Conservation (phyloP, 2,888 invertebrate genomes). For the Eulithis testata region DNA sequence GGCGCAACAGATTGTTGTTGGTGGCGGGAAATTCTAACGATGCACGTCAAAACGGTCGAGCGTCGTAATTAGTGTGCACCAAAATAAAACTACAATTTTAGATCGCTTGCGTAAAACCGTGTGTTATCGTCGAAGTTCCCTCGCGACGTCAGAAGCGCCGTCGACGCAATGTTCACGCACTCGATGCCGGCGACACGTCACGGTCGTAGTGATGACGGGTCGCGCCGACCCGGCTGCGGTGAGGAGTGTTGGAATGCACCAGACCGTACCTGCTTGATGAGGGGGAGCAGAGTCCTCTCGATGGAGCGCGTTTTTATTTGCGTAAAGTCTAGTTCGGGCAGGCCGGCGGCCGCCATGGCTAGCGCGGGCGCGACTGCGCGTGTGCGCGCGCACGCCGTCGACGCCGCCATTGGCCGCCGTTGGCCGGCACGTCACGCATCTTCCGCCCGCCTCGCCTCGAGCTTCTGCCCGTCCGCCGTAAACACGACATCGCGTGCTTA, state of each 20-base stretch:
- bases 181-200: slow-evolving; percentile 51
- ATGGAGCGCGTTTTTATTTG: slow-evolving; percentile 97
- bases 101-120: slow-evolving; percentile 67
- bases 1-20: slow-evolving; percentile 78
- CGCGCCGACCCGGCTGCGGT: slow-evolving; percentile 33
- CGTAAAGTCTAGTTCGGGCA: slow-evolving; percentile 85
- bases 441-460: slow-evolving; percentile 41
- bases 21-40: slow-evolving; percentile 75
- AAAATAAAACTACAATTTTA: slow-evolving; percentile 73
- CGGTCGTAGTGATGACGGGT: slow-evolving; percentile 31
- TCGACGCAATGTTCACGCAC: slow-evolving; percentile 52
- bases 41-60: slow-evolving; percentile 63
- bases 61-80: slow-evolving; percentile 61
- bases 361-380: slow-evolving; percentile 80
- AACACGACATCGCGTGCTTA: slow-evolving; percentile 59
- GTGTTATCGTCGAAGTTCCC: slow-evolving; percentile 61
- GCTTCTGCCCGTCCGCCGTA: slow-evolving; percentile 47
- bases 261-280: slow-evolving; percentile 94
- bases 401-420: slow-evolving; percentile 58
- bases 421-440: slow-evolving; percentile 60
- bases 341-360: slow-evolving; percentile 86
- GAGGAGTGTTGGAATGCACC: slow-evolving; percentile 50
- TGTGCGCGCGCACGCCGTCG: slow-evolving; percentile 67
- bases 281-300: slow-evolving; percentile 96
- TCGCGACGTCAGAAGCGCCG: slow-evolving; percentile 67